Conservation (phyloP, 2,888 invertebrate species). For the Drosophila mulleri region DNA sequence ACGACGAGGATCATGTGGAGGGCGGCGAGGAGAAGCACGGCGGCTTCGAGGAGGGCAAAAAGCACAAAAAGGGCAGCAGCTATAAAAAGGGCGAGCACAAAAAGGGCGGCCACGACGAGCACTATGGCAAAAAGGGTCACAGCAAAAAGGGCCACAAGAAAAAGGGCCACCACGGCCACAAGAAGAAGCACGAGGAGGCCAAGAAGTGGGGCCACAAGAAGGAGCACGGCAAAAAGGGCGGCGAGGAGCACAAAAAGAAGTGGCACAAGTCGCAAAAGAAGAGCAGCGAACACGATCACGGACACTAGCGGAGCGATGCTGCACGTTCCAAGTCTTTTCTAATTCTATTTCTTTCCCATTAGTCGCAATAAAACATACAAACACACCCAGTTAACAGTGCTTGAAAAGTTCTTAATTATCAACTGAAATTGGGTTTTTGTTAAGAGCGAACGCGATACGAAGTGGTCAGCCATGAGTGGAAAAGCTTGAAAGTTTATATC, state of each 20-base stretch:
- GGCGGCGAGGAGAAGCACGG: constrained; percentile 94
- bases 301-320: constrained; percentile 47
- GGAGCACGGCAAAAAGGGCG: constrained; percentile 92
- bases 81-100: constrained; percentile 93
- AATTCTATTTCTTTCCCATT: constrained; percentile 2
- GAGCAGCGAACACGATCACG: constrained; percentile 71
- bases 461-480: background rate
- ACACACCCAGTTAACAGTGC: constrained; percentile 39
- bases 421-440: background rate
- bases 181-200: constrained; percentile 91
- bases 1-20: constrained; percentile 93
- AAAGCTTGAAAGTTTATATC: background rate
- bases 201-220: constrained; percentile 91
- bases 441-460: background rate
- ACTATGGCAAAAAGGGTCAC: constrained; percentile 92
- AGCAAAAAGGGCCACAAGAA: constrained; percentile 93
- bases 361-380: constrained; percentile 50
- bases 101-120: constrained; percentile 90
- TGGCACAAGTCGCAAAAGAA: constrained; percentile 88
- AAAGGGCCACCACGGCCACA: constrained; percentile 92
- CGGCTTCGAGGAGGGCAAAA: constrained; percentile 91
- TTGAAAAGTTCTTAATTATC: constrained; percentile 1
- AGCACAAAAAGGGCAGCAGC: constrained; percentile 92
- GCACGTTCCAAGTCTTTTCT: background rate
- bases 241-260: constrained; percentile 92